Evolutionary conservation across 2,113 vertebrate genomes (phyloP), one percentile per base, ranked within the genome.

Genomic region (Excalfactoria chinensis): DNA sequence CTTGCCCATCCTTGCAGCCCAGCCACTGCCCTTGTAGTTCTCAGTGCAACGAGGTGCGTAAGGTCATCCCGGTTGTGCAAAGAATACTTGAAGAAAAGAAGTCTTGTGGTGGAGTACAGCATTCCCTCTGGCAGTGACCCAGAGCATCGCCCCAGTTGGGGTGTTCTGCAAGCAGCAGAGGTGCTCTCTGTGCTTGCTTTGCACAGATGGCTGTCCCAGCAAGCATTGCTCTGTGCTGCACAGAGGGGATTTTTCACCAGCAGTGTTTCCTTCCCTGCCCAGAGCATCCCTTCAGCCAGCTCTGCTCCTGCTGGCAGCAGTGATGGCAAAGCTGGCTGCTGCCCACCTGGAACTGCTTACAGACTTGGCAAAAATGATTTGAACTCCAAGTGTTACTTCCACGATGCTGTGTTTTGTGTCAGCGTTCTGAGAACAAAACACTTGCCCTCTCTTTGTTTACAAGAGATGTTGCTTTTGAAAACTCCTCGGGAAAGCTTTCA

Each of bases 141-240:
- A 17, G 86, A 76, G 32, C 26, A 79, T 53, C 71, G 6, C 40
- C 35, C 21, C 71, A 34, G 10, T 26, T 4, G 32, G 5, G 20
- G 62, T 23, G 2, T 16, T 5, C 17, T 46, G 7, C 1, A 41
- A 16, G 41, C 13, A 19, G 56, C 9, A 25, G 1, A 1, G 1
- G 16, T 6, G 41, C 10, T 58, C 34, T 44, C 18, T 46, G 30
- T 9, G 70, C 28, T 32, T 60, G 34, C 75, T 41, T 46, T 28
- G 79, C 40, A 16, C 55, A 74, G 60, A 16, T 25, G 23, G 23
- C 25, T 9, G 71, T 5, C 46, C 34, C 14, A 40, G 43, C 34
- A 6, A 53, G 62, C 17, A 2, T 3, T 37, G 7, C 5, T 58
- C 34, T 7, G 14, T 9, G 23, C 44, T 40, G 17, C 4, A 26